Conservation (phyloP, 2,888 invertebrate genomes). For the Agrotis puta region DNA sequence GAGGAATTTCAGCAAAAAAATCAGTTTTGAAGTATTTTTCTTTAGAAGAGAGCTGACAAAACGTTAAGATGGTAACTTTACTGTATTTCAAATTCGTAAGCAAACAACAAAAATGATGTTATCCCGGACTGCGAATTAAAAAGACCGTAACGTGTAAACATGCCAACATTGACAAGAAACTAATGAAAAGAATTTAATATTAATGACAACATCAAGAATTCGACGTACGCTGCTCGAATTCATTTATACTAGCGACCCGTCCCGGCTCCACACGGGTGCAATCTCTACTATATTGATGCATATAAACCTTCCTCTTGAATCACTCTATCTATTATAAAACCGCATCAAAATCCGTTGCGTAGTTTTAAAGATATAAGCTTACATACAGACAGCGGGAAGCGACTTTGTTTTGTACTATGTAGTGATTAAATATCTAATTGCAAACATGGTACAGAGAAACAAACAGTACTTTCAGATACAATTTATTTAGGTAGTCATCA, state of each 20-base stretch:
- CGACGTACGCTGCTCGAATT: not conserved
- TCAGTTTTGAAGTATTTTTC: not conserved
- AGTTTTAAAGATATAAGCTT: no score
- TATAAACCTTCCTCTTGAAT: no score
- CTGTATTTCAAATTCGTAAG: not conserved
- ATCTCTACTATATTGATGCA: no score
- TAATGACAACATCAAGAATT: constrained; percentile 6
- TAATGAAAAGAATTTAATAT: constrained; percentile 25
- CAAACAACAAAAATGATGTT: not conserved
- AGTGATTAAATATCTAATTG: constrained; percentile 20
- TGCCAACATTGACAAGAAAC: constrained; percentile 6
- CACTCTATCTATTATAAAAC: no score
- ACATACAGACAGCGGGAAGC: no score
- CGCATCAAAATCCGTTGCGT: no score
- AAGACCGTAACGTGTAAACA: constrained; percentile 3
- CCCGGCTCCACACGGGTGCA: no score
- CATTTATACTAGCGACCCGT: no score
- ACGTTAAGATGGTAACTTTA: not conserved
- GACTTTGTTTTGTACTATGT: no score
- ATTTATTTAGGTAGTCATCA: no score
- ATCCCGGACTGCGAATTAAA: not conserved
- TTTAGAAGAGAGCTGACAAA: not conserved
- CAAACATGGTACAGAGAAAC: not conserved
- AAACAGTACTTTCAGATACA: no score
- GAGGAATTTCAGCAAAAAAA: not conserved